A percentile compares a stretch with the other conserved stretches of the same genome.
Conservation (phyloP, 2,797 vertebrate species). For the Urosaurus nigricauda region DNA sequence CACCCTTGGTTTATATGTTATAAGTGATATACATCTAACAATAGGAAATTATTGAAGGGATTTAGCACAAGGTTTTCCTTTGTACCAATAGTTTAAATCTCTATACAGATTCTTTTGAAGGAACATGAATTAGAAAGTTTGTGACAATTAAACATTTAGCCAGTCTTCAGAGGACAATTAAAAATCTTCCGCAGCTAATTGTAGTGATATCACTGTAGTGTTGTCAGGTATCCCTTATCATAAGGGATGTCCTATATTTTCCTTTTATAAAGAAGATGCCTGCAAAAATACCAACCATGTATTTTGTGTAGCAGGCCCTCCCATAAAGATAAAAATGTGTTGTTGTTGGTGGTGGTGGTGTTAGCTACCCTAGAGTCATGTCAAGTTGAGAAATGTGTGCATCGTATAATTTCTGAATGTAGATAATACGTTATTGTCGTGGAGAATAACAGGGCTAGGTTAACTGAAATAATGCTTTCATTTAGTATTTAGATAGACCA, state of each 20-base stretch:
- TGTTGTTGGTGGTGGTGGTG: no score
- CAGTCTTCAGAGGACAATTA: neutral
- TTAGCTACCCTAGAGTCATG: no score
- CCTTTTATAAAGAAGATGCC: no score
- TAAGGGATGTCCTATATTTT: no score
- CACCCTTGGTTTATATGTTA: neutral
- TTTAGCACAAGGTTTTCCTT: neutral
- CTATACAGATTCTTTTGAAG: neutral
- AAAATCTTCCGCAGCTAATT: neutral
- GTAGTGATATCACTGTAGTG: neutral
- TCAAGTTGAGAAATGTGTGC: neutral
- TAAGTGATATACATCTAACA: neutral
- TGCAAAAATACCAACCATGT: no score
- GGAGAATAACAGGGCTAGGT: no score
- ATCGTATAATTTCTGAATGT: neutral
- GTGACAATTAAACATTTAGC: neutral
- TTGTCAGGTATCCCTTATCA: neutral
- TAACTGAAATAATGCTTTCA: no score
- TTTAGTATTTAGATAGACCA: no score
- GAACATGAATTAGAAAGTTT: neutral
- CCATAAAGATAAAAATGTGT: neutral
- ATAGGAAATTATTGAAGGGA: neutral
- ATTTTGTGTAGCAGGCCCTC: neutral
- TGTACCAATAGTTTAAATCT: neutral
- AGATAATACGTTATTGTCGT: no score